Evolutionary conservation across 2,797 vertebrate species (phyloP).

Genomic region (Clamator glandarius): DNA sequence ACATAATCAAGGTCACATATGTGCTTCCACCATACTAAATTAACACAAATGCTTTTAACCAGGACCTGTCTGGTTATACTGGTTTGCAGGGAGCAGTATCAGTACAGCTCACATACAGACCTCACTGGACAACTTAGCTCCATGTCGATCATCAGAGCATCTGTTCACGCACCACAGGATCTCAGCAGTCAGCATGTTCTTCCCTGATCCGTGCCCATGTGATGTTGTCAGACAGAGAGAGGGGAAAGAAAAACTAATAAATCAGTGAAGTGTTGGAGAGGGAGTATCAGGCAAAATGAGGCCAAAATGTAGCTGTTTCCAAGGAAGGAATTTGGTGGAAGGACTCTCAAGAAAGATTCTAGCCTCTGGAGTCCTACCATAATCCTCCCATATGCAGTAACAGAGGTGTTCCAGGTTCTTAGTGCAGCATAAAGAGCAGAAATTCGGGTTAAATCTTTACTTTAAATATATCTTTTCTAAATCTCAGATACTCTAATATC

Average conservation of each 20-base stretch:
- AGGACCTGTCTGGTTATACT: not conserved
- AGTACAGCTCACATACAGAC: not conserved
- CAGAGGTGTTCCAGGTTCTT: not conserved
- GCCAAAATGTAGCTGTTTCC: rapidly evolving
- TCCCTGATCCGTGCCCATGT: not conserved
- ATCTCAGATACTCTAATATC: not conserved
- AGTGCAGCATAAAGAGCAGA: not conserved
- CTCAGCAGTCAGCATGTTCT: not conserved
- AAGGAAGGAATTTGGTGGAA: not conserved
- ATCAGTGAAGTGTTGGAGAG: not conserved
- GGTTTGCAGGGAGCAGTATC: not conserved
- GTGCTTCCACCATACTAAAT: not conserved
- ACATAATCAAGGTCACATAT: rapidly evolving
- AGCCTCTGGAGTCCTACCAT: not conserved
- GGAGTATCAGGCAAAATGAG: rapidly evolving
- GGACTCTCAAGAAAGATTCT: not conserved
- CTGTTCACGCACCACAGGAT: not conserved
- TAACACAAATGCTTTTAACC: too few species aligned
- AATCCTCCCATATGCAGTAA: not conserved
- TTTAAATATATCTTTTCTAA: not conserved
- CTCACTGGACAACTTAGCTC: not conserved
- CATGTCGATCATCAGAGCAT: not conserved
- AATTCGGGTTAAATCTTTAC: not conserved
- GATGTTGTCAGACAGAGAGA: not conserved
- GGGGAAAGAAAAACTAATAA: not conserved